A percentile compares a stretch with the other conserved stretches of the same genome.
phyloP scores from a whole-genome alignment of 2,797 vertebrate genomes.

The Halcyon badia region DNA sequence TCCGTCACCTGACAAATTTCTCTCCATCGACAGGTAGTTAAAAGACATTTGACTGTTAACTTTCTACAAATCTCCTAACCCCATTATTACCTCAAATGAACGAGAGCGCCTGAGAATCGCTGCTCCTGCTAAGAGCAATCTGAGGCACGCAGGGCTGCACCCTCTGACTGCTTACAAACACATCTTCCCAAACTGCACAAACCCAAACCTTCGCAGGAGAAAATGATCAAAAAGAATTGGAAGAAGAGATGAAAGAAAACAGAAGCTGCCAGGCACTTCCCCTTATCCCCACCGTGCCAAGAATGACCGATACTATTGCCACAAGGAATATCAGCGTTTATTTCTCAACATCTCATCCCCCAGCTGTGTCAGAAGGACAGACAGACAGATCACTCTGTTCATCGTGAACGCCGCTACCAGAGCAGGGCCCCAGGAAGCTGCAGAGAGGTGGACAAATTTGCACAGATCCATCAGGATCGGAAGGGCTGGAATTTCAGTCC shows the following conservation, averaged over 20 bases:
- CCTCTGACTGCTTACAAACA: not conserved
- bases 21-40: slow-evolving; percentile 82
- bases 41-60: slow-evolving; percentile 79
- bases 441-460: not conserved
- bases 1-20: slow-evolving; percentile 79
- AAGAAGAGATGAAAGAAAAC: not conserved
- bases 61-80: slow-evolving; percentile 79
- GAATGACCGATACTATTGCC: not conserved
- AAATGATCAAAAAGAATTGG: not conserved
- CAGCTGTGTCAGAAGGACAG: slow-evolving; percentile 7
- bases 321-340: not conserved
- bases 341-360: not conserved
- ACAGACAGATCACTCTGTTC: not conserved
- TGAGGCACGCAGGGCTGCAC: not conserved
- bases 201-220: not conserved
- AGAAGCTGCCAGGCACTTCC: slow-evolving; percentile 19
- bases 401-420: not conserved
- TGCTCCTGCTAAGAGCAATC: not conserved
- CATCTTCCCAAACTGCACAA: not conserved
- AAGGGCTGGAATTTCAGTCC: not conserved
- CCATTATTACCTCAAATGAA: not conserved
- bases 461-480: not conserved
- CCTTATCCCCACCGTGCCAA: not conserved
- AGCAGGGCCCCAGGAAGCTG: not conserved
- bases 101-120: not conserved